Percentiles rank a stretch among this genome's conserved stretches.
These are phyloP conservation scores for Nomada goodeniana DNA, from an alignment of 2,888 invertebrate genomes.

Conservation along the genomic window DNA sequence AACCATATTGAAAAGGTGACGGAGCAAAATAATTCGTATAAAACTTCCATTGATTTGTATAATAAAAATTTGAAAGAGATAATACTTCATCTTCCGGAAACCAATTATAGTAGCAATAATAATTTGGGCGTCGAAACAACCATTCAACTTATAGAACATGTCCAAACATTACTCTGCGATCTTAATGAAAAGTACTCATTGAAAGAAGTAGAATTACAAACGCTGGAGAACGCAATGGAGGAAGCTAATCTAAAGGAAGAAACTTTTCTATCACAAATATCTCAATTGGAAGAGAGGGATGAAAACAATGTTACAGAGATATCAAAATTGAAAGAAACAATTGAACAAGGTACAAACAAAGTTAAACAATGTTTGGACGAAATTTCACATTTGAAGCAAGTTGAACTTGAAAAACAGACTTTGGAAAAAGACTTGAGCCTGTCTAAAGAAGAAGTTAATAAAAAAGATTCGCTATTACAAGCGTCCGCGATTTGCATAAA, in stretches of 20 bases:
- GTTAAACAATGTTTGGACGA: conserved; percentile 31
- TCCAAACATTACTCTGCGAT: conserved; percentile 46
- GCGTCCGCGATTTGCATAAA: background rate
- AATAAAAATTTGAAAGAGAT: conserved; percentile 44
- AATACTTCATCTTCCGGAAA: conserved; percentile 15
- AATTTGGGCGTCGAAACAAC: conserved; percentile 37
- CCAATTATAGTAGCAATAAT: conserved; percentile 17
- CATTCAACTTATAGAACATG: conserved; percentile 45
- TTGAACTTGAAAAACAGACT: conserved; percentile 34
- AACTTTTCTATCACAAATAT: conserved; percentile 20
- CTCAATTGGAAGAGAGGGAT: conserved; percentile 43
- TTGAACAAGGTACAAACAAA: conserved; percentile 9
- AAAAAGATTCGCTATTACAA: conserved; percentile 34
- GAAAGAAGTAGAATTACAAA: conserved; percentile 31
- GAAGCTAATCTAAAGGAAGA: conserved; percentile 24
- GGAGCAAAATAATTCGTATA: conserved; percentile 45
- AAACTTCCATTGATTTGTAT: conserved; percentile 35
- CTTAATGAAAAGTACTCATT: conserved; percentile 28
- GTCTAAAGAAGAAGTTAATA: conserved; percentile 14
- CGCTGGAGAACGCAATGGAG: conserved; percentile 21
- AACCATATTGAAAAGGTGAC: conserved; percentile 46
- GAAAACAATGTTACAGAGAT: conserved; percentile 31
- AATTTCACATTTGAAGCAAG: conserved; percentile 42
- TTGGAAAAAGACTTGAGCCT: conserved; percentile 36
- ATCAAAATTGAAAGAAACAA: conserved; percentile 21